Evolutionary conservation across 2,113 vertebrate genomes (phyloP).

Genomic region (Panthera tigris): DNA sequence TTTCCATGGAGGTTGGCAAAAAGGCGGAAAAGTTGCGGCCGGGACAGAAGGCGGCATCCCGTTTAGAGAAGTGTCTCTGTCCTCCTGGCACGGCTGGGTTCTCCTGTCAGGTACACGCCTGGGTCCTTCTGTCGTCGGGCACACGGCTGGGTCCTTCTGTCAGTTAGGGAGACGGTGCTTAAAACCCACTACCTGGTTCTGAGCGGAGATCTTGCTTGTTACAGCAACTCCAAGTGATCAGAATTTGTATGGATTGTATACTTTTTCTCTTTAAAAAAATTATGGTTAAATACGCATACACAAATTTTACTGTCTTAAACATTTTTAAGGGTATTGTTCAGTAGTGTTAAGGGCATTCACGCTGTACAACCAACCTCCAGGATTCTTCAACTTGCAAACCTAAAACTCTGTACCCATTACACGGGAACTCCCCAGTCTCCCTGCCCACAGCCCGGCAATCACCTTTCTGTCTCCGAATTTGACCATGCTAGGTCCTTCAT

Average conservation of each 20-base stretch:
- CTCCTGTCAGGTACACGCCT: slow-evolving; percentile 92
- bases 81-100: slow-evolving; percentile 91
- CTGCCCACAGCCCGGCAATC: rapidly evolving
- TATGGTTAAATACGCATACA: neutral
- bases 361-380: rapidly evolving
- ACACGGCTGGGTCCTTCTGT: slow-evolving; percentile 92
- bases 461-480: neutral
- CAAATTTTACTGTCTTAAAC: neutral
- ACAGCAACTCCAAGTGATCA: neutral
- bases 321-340: neutral
- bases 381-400: neutral
- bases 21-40: slow-evolving; percentile 80
- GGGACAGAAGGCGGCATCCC: slow-evolving; percentile 75
- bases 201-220: neutral
- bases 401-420: neutral
- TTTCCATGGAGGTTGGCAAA: slow-evolving; percentile 92
- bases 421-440: rapidly evolving
- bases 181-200: slow-evolving; percentile 45
- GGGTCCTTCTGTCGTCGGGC: no score
- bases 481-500: no score
- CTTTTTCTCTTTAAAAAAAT: neutral
- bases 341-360: rapidly evolving
- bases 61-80: slow-evolving; percentile 92
- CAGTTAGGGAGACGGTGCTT: slow-evolving; percentile 87
- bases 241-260: rapidly evolving